Conservation (phyloP, 2,113 vertebrate species). For the Xenotilapia longispinis region DNA sequence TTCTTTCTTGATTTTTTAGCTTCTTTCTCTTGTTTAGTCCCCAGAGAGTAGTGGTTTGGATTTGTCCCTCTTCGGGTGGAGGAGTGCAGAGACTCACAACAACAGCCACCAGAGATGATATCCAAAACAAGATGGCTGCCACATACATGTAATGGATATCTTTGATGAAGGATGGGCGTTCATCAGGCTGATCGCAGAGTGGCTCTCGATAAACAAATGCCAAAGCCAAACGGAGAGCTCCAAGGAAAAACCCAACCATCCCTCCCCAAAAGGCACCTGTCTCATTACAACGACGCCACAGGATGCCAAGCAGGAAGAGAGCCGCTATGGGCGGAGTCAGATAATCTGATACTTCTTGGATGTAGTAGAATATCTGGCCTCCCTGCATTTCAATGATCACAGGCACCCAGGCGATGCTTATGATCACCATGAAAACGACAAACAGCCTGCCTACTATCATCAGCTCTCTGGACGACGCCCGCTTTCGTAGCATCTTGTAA, state of each 20-base stretch:
- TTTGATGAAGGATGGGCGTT: constrained; percentile 84
- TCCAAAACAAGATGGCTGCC: constrained; percentile 85
- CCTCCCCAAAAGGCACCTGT: constrained; percentile 90
- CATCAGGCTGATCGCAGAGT: constrained; percentile 80
- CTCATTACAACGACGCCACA: constrained; percentile 93
- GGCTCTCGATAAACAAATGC: constrained; percentile 85
- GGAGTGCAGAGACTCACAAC: constrained; percentile 83
- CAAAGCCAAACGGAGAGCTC: constrained; percentile 76
- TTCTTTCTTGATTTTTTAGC: background rate
- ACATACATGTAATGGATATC: constrained; percentile 92
- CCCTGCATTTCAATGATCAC: constrained; percentile 95
- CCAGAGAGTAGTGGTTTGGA: constrained; percentile 85
- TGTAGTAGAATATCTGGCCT: constrained; percentile 96
- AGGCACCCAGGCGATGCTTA: constrained; percentile 95
- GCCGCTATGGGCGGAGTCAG: constrained; percentile 90
- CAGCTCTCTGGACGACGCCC: constrained; percentile 79
- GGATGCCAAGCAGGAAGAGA: constrained; percentile 85
- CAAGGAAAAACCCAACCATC: constrained; percentile 81
- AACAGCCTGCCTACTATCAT: constrained; percentile 89
- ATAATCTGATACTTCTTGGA: constrained; percentile 89
- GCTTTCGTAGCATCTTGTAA: constrained; percentile 85
- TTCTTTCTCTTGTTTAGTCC: constrained; percentile 64
- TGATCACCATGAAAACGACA: constrained; percentile 86
- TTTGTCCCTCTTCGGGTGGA: constrained; percentile 80
- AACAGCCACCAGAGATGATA: constrained; percentile 76